These are phyloP conservation scores for Leptoteleia sp. DNA, from an alignment of 1,140 invertebrate species.

Conservation along the genomic window DNA sequence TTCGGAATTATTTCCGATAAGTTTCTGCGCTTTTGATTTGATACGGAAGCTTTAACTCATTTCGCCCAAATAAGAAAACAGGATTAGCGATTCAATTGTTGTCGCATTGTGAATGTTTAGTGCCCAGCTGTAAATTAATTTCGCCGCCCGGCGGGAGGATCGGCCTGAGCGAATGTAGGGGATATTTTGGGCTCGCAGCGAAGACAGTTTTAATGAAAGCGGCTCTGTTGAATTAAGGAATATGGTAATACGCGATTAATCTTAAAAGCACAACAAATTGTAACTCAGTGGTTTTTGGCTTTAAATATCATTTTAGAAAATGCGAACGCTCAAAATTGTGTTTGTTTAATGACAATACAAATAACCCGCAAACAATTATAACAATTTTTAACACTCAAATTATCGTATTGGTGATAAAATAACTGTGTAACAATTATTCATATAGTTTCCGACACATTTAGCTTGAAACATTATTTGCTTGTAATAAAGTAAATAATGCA, in stretches of 20 bases:
- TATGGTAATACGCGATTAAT: not conserved
- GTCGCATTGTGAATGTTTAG: conserved; percentile 17
- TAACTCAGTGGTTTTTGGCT: too few species aligned
- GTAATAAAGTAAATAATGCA: too few species aligned
- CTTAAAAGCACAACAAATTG: too few species aligned
- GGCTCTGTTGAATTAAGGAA: not conserved
- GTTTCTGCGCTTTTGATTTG: conserved; percentile 62
- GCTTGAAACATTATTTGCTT: too few species aligned
- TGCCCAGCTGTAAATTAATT: conserved; percentile 25
- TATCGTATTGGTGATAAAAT: too few species aligned
- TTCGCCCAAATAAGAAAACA: conserved; percentile 62
- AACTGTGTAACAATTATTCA: too few species aligned
- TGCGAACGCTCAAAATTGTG: too few species aligned
- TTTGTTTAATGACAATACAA: too few species aligned
- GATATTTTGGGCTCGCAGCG: not conserved
- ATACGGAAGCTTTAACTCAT: conserved; percentile 56
- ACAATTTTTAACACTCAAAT: too few species aligned
- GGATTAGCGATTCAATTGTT: conserved; percentile 53
- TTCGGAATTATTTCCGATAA: conserved; percentile 68
- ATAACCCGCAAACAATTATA: too few species aligned
- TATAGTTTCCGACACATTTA: too few species aligned
- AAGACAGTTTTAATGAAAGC: conserved; percentile 1
- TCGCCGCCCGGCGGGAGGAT: not conserved
- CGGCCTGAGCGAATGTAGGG: not conserved
- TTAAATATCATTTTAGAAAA: too few species aligned